Base-by-base conservation (phyloP, 2,888 invertebrate genomes). In the Himalopsyche kuldschensis region DNA sequence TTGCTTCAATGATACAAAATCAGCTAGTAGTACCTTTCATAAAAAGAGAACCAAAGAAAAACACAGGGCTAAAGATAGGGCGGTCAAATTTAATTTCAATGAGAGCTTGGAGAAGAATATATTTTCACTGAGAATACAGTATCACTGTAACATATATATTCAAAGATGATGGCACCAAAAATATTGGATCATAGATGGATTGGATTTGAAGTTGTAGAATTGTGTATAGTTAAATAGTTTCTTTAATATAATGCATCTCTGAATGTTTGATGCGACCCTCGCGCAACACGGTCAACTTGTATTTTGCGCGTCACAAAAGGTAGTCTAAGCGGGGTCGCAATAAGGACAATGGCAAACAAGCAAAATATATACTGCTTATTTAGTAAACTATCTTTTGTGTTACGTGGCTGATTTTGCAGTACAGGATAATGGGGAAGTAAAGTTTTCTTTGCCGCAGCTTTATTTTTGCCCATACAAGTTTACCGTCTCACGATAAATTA, bases 331-430 rank as follows among this genome's bases (percentile, higher is more conserved):
- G 69, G 81, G 78, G 84, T 78, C 78, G 78, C 79, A 24, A 5
- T 15, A 46, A 75, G 80, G 79, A 84, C 82, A 85, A 84, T 78
- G 84, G 83, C 41, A 85, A 84, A 84, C 83, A 84, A 84, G 85
- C 85, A 80, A 84, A 85, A 85, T 84, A 85, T 85, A 85, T 77
- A 85, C 85, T 85, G 84, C 85, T 63, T 85, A 84, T 85, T 84
- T 81, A 84, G 81, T 79, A 84, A 85, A 83, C 81, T 69, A 27
- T 82, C 84, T 80, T 84, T 85, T 82, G 82, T 55, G 10, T 82
- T 35, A 27, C 75, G 47, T 35, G 77, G 78, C 27, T 81, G 77
- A 83, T 81, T 75, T 55, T 30, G 30, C 75, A 76, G 46, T 63
- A 76, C 77, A 27, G 11, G 30, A 35, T 75, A 75, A 75, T 46